phyloP scores from a whole-genome alignment of 2,797 vertebrate species.

The Sebastolobus alascanus region DNA sequence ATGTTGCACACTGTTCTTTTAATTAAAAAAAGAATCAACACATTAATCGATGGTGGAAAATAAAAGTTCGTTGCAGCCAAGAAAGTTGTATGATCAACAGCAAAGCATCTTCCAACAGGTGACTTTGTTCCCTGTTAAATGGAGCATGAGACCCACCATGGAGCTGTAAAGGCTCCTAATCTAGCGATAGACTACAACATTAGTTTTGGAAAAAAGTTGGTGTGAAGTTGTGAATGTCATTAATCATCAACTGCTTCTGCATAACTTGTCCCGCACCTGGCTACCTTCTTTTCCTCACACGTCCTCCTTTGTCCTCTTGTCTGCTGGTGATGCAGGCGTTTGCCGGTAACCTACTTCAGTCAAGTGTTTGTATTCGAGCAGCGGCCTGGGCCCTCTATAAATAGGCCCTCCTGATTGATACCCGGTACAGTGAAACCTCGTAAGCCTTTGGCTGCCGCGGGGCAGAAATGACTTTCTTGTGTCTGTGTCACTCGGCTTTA shows the following conservation, averaged over 20 bases:
- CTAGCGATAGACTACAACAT: not conserved
- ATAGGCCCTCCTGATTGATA: conserved; percentile 82
- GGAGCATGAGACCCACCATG: not conserved
- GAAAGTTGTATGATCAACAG: not conserved
- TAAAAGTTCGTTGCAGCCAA: not conserved
- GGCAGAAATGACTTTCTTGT: conserved; percentile 76
- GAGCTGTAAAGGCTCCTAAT: not conserved
- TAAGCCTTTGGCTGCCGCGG: conserved; percentile 66
- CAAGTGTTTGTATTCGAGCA: conserved; percentile 75
- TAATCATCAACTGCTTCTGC: conserved; percentile 55
- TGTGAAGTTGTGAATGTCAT: conserved; percentile 50
- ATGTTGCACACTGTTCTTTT: not conserved
- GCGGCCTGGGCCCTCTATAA: conserved; percentile 75
- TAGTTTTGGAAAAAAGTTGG: conserved; percentile 28
- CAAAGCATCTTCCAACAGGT: not conserved
- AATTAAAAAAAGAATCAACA: not conserved
- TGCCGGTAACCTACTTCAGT: conserved; percentile 80
- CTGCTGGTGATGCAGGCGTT: conserved; percentile 41
- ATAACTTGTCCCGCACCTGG: conserved; percentile 34
- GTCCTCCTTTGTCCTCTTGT: conserved; percentile 48
- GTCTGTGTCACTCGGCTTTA: conserved; percentile 60
- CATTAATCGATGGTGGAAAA: not conserved
- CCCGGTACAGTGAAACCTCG: conserved; percentile 63
- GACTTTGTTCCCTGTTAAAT: conserved; percentile 1
- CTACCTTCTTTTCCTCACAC: conserved; percentile 28